Evolutionary conservation across 2,113 vertebrate species (phyloP).

Genomic region (Ctenomys sociabilis): DNA sequence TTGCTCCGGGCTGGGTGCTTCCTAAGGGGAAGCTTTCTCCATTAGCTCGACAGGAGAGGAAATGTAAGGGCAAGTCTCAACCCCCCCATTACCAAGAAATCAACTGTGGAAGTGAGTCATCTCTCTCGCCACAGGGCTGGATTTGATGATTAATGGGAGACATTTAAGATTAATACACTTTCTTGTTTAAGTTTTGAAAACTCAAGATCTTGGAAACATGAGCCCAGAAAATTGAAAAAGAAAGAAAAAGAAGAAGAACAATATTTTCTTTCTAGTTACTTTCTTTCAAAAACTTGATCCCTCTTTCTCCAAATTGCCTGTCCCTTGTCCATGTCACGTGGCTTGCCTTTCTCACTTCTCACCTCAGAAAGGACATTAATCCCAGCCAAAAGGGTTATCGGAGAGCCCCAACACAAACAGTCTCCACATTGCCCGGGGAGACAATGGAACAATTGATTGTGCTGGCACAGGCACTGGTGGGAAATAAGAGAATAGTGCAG

Average conservation of each 20-base stretch:
- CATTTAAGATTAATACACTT: slow-evolving; percentile 55
- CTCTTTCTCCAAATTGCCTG: not conserved
- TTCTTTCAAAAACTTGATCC: slow-evolving; percentile 8
- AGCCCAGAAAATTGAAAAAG: slow-evolving; percentile 33
- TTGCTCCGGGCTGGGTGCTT: slow-evolving; percentile 50
- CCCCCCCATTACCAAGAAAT: slow-evolving; percentile 56
- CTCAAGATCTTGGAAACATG: slow-evolving; percentile 62
- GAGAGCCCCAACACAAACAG: slow-evolving; percentile 1
- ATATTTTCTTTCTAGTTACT: slow-evolving; percentile 50
- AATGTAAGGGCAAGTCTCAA: slow-evolving; percentile 42
- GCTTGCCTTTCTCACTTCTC: slow-evolving; percentile 42
- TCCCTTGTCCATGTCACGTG: not conserved
- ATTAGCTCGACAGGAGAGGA: slow-evolving; percentile 58
- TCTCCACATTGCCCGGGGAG: slow-evolving; percentile 37
- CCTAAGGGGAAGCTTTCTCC: slow-evolving; percentile 59
- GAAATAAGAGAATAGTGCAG: not conserved
- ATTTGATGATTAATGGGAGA: slow-evolving; percentile 54
- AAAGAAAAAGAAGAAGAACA: slow-evolving; percentile 7
- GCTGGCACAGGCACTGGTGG: not conserved
- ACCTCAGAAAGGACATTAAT: slow-evolving; percentile 20
- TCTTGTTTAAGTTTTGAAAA: slow-evolving; percentile 71
- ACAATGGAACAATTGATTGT: not conserved
- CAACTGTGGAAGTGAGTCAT: slow-evolving; percentile 62
- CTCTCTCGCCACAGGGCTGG: slow-evolving; percentile 45
- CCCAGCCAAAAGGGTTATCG: slow-evolving; percentile 59